These are phyloP conservation scores for Apteryx mantelli DNA, from an alignment of 2,113 vertebrate genomes.

Conservation along the genomic window DNA sequence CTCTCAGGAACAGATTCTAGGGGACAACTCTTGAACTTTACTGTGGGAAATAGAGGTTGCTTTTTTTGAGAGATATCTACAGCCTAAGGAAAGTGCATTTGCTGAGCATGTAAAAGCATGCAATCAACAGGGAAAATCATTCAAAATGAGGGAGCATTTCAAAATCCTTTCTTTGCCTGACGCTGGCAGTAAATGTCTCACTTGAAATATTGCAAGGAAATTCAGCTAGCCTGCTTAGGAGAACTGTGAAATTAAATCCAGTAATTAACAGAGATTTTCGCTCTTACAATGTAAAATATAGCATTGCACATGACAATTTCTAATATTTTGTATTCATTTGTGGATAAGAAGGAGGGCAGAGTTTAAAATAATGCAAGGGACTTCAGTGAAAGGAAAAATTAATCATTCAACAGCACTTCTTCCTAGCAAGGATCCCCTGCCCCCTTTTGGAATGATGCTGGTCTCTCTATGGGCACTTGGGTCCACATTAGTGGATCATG, in stretches of 20 bases:
- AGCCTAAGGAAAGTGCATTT: background rate
- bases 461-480: background rate
- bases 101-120: background rate
- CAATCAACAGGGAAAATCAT: background rate
- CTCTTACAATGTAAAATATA: background rate
- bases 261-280: conserved; percentile 4
- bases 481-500: background rate
- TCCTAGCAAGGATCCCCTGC: background rate
- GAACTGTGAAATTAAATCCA: background rate
- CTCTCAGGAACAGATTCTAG: background rate
- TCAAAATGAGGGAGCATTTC: conserved; percentile 37
- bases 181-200: conserved; percentile 18
- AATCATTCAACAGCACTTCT: conserved; percentile 3
- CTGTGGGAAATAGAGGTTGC: background rate
- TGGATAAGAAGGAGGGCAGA: background rate
- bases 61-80: background rate
- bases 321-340: background rate
- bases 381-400: background rate
- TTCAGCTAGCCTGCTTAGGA: background rate
- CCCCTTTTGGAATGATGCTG: background rate
- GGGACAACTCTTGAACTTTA: background rate
- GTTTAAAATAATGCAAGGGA: background rate
- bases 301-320: background rate
- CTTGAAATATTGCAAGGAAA: conserved; percentile 41
- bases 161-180: conserved; percentile 33